These are phyloP conservation scores for Centruroides vittatus DNA, from an alignment of 1,140 invertebrate genomes.

Conservation along the genomic window DNA sequence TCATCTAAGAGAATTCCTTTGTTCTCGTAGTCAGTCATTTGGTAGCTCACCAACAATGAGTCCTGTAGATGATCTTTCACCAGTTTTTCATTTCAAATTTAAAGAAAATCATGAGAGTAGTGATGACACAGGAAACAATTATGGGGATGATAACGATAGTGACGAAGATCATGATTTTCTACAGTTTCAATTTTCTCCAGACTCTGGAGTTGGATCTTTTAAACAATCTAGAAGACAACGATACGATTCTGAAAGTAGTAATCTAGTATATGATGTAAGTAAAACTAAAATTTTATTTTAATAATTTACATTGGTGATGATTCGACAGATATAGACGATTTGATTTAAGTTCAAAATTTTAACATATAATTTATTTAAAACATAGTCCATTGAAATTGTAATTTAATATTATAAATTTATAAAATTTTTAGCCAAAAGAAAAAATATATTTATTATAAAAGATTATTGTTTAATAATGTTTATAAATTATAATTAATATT, in stretches of 20 bases:
- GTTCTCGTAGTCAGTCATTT: conserved; percentile 19
- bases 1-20: conserved; percentile 23
- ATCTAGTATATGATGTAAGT: conserved; percentile 11
- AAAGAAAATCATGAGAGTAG: conserved; percentile 7
- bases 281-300: not conserved
- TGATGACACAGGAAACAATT: conserved; percentile 8
- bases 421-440: no score
- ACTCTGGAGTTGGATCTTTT: conserved; percentile 22
- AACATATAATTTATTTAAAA: no score
- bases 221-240: conserved; percentile 14
- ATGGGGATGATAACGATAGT: conserved; percentile 15
- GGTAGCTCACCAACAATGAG: not conserved
- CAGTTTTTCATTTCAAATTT: conserved; percentile 1
- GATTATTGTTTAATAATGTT: no score
- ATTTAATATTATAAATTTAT: no score
- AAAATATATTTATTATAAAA: no score
- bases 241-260: conserved; percentile 8
- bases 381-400: no score
- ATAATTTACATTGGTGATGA: no score
- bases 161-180: conserved; percentile 22
- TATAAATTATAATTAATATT: no score
- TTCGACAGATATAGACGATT: no score
- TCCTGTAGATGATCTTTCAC: no score
- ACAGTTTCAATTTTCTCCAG: conserved; percentile 21
- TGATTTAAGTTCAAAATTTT: no score